Evolutionary conservation across 2,797 vertebrate genomes (phyloP), one percentile per base, ranked within the genome.

Genomic region (Bovichtus variegatus): DNA sequence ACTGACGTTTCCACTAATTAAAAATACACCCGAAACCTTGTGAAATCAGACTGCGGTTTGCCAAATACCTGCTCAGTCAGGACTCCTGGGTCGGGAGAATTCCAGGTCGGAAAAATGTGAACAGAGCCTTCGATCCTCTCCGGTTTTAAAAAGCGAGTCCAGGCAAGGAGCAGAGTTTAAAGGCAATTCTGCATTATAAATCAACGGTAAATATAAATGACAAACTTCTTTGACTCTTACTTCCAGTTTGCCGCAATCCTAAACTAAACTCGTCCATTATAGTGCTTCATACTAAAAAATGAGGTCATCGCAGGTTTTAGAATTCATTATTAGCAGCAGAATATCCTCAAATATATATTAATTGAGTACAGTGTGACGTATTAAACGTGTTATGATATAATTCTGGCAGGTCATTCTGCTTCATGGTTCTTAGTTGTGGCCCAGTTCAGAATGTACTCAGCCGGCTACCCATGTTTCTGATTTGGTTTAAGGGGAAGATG

Each of bases 1-100:
- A 67, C 81, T 70, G 87, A 94, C 91, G 92, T 95, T 94, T 94
- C 93, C 93, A 82, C 83, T 68, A 87, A 93, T 93, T 93, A 94
- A 93, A 93, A 89, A 88, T 86, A 86, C 81, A 87, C 89, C 84
- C 83, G 81, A 88, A 89, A 90, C 87, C 91, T 82, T 79, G 87
- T 91, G 90, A 89, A 88, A 88, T 80, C 80, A 78, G 85, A 10
- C 86, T 86, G 89, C 34, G 88, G 90, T 82, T 86, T 44, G 51
- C 87, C 89, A 75, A n/a, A 73, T 93, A 93, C 92, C 92, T 93
- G 92, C 92, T 77, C 88, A 12, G 87, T 88, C 88, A 90, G 84
- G 88, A 80, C 87, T 78, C 87, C 85, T 78, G 87, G 83, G 84
- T 74, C 78, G 59, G 77, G 54, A 43, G 83, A 80, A 81, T 76